Evolutionary conservation across 2,888 invertebrate genomes (phyloP).

Genomic region (Alcis repandata): DNA sequence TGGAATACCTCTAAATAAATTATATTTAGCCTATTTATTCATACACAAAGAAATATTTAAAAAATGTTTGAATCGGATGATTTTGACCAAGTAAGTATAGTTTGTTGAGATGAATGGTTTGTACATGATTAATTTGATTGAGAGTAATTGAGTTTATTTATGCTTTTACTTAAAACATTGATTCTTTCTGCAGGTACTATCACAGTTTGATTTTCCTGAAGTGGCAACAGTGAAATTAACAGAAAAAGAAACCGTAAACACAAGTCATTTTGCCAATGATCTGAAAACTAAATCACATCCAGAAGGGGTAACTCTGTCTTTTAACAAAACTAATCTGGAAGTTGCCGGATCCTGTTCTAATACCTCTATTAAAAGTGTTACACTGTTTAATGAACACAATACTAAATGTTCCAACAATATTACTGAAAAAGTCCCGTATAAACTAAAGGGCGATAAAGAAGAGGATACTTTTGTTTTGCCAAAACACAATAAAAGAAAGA

Average conservation of each 20-base stretch:
- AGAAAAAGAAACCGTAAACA: conserved; percentile 11
- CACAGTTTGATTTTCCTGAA: conserved; percentile 76
- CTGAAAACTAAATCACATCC: neutral
- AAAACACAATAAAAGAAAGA: conserved; percentile 74
- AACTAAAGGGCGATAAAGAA: conserved; percentile 10
- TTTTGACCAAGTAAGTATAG: conserved; percentile 72
- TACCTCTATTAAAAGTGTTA: neutral
- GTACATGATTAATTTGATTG: no score
- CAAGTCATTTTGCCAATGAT: neutral
- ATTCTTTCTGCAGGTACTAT: conserved; percentile 65
- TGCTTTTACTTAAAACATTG: neutral
- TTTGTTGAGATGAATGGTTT: no score
- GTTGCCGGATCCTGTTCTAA: conserved; percentile 7
- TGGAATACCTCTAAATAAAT: no score
- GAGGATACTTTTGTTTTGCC: conserved; percentile 52
- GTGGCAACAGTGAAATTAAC: conserved; percentile 33
- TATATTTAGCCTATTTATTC: no score
- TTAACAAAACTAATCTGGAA: conserved; percentile 1
- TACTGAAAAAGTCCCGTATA: neutral
- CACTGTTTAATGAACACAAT: neutral
- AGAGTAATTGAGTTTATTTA: neutral
- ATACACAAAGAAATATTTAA: neutral
- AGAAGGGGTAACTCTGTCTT: neutral
- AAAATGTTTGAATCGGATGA: conserved; percentile 82
- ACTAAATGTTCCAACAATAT: neutral